Evolutionary conservation across 2,113 vertebrate species (phyloP).

Genomic region (Conger conger): DNA sequence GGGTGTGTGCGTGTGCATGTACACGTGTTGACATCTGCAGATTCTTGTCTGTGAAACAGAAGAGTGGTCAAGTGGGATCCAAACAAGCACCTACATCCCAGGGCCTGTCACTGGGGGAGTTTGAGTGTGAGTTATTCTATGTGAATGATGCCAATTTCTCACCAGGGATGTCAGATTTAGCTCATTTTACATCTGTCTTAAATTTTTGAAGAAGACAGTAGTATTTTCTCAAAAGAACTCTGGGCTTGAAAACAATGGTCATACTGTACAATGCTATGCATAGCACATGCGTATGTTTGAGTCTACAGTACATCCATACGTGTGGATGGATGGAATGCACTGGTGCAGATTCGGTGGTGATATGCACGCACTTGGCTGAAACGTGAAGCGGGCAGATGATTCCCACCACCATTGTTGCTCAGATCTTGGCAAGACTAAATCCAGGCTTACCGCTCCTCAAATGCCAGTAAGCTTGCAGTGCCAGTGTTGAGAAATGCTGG

Average conservation of each 20-base stretch:
- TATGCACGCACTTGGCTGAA: conserved; percentile 25
- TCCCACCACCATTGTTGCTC: conserved; percentile 28
- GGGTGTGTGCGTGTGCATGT: neutral
- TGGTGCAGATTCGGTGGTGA: neutral
- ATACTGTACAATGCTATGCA: neutral
- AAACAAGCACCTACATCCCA: conserved; percentile 40
- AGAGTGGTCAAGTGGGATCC: conserved; percentile 43
- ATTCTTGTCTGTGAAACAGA: conserved; percentile 40
- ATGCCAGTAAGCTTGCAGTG: conserved; percentile 47
- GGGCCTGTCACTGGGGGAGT: conserved; percentile 26
- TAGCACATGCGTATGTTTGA: neutral
- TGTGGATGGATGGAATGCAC: neutral
- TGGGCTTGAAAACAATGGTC: conserved; percentile 5
- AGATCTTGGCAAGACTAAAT: conserved; percentile 51
- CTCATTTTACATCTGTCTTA: conserved; percentile 19
- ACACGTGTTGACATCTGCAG: conserved; percentile 8
- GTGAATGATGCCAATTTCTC: conserved; percentile 49
- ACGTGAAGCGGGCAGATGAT: conserved; percentile 45
- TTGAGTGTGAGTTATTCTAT: conserved; percentile 39
- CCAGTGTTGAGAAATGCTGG: conserved; percentile 54
- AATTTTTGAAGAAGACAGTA: neutral
- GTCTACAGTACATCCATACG: neutral
- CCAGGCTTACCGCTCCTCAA: conserved; percentile 37
- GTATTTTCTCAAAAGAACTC: neutral
- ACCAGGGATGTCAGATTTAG: conserved; percentile 33